Conservation (phyloP, 2,113 vertebrate species). For the Gambusia holbrooki region DNA sequence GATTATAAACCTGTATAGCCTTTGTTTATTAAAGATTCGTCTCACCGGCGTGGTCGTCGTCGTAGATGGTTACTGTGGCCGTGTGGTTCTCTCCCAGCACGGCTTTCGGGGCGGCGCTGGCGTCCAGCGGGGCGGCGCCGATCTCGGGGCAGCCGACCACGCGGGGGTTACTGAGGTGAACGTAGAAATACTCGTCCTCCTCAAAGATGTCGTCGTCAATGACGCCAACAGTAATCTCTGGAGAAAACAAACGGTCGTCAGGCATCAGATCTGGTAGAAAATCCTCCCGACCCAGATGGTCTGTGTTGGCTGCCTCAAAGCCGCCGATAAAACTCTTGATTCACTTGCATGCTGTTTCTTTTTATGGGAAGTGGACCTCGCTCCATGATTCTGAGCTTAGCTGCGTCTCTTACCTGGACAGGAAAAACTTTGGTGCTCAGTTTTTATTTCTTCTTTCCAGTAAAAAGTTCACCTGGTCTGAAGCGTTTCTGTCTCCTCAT, state of each 20-base stretch:
- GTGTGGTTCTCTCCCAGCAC: slow-evolving; percentile 73
- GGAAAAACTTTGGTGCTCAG: not conserved
- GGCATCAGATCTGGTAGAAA: too few relatives aligned
- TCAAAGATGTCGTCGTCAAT: slow-evolving; percentile 78
- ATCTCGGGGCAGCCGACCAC: slow-evolving; percentile 67
- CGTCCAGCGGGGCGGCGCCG: slow-evolving; percentile 57
- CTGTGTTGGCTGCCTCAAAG: too few relatives aligned
- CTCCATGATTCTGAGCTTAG: too few relatives aligned
- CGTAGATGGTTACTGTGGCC: slow-evolving; percentile 76
- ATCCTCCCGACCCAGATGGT: too few relatives aligned
- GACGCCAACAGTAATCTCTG: slow-evolving; percentile 76
- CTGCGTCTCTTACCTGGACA: too few relatives aligned
- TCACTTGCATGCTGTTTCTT: too few relatives aligned
- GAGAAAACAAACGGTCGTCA: not conserved
- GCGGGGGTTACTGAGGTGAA: slow-evolving; percentile 75
- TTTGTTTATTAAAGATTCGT: not conserved
- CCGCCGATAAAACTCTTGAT: too few relatives aligned
- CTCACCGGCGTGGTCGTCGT: slow-evolving; percentile 73
- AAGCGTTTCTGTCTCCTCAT: too few relatives aligned
- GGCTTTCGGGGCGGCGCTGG: slow-evolving; percentile 59
- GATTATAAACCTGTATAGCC: not conserved
- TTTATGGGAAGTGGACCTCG: too few relatives aligned
- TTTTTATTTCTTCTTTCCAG: not conserved
- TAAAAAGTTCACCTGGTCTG: too few relatives aligned
- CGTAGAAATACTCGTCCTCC: slow-evolving; percentile 78